phyloP scores from a whole-genome alignment of 2,888 invertebrate genomes.

The Nasonia oneida region DNA sequence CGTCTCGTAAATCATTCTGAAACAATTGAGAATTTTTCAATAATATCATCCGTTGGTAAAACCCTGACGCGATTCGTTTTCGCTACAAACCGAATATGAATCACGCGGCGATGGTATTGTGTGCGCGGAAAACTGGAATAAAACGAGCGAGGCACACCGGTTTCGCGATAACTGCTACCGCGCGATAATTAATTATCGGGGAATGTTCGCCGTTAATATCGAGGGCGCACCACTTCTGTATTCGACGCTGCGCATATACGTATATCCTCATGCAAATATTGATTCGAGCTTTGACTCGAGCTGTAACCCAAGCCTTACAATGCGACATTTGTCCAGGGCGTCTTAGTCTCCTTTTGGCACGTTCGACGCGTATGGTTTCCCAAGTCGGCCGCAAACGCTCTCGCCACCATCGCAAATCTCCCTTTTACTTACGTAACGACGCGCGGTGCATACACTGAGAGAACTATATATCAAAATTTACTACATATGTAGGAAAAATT shows the following conservation, averaged over 20 bases:
- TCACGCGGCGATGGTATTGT: no score
- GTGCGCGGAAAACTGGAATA: no score
- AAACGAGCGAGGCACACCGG: no score
- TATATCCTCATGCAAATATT: neutral
- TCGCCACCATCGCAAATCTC: neutral
- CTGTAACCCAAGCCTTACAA: conserved; percentile 32
- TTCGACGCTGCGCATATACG: no score
- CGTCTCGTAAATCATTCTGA: no score
- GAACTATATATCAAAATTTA: no score
- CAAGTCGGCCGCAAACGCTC: neutral
- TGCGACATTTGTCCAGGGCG: neutral
- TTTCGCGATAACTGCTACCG: no score
- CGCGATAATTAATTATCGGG: neutral
- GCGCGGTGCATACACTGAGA: no score
- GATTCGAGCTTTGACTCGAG: conserved; percentile 8
- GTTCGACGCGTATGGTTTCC: conserved; percentile 35
- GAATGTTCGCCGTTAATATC: neutral
- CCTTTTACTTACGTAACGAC: neutral
- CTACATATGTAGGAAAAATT: no score
- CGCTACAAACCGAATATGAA: no score
- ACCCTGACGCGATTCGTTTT: no score
- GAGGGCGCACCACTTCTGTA: no score
- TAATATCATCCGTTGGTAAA: neutral
- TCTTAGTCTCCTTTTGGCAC: conserved; percentile 19
- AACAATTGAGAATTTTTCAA: neutral